Percentiles rank a stretch among this genome's conserved stretches.
These are phyloP conservation scores for Pitta sordida DNA, from an alignment of 2,113 vertebrate genomes.

Conservation along the genomic window DNA sequence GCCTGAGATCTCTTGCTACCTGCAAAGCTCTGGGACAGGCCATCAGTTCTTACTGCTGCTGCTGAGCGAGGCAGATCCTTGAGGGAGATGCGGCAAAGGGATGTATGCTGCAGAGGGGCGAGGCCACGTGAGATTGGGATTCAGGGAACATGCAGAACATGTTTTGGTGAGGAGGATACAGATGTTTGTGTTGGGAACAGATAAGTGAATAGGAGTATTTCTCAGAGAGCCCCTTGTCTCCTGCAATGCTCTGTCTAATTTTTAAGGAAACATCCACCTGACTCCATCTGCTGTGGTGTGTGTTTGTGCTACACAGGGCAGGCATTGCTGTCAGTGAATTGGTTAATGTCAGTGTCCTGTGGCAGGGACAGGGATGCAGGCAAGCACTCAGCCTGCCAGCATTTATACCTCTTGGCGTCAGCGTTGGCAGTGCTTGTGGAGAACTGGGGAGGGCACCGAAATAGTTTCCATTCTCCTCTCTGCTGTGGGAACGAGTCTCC, in stretches of 20 bases:
- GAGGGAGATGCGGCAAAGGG: not conserved
- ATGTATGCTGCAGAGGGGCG: not conserved
- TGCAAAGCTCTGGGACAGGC: not conserved
- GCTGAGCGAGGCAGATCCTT: not conserved
- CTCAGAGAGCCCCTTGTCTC: not conserved
- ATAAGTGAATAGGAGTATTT: not conserved
- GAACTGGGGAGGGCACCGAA: conserved; percentile 3
- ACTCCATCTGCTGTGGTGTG: not conserved
- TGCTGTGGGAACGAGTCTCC: conserved; percentile 54
- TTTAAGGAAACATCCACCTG: not conserved
- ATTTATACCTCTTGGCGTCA: conserved; percentile 33
- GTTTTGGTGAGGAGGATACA: not conserved
- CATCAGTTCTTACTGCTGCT: not conserved
- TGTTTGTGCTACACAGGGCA: not conserved
- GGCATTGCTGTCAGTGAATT: not conserved
- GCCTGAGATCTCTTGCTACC: not conserved
- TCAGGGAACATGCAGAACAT: not conserved
- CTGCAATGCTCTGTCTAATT: not conserved
- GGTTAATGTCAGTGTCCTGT: not conserved
- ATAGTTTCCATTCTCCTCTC: conserved; percentile 64
- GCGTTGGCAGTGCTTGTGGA: conserved; percentile 7
- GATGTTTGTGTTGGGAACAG: not conserved
- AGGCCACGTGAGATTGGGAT: not conserved
- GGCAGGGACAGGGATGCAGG: not conserved
- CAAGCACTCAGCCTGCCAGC: conserved; percentile 7